Base-by-base conservation (phyloP, 1,140 invertebrate genomes). In the Anadara kagoshimensis region DNA sequence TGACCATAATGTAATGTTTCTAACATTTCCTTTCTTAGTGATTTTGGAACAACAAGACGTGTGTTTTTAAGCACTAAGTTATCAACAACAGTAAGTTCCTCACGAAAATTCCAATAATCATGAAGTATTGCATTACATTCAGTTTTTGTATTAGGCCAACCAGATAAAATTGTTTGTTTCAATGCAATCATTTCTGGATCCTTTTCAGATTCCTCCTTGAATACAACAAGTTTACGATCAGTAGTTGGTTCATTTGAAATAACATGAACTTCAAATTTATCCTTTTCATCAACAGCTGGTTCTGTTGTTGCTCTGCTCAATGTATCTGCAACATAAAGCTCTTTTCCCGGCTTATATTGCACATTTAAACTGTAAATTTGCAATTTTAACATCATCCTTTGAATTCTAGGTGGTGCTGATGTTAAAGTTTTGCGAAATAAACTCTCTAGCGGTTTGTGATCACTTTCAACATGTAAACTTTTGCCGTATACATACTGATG, bases 361-460 rank as follows among this genome's bases (percentile, higher is more conserved):
- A 63, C n/a, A 41, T 81, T 75, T n/a, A 91, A 79, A 75, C 90
- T 83, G 81, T 89, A 91, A 70, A 73, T 54, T 56, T 87, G 85
- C 51, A 90, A 59, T 65, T 78, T 78, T 10, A 91, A 66, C 70
- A 85, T 74, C 73, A 90, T 83, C 69, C 85, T 75, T 36, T 29
- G 56, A 43, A 59, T 67, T 70, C 90, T 65, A 24, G 54, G 18
- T 16, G 64, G 49, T 20, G 49, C 51, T 26, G 54, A 43, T 12
- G 12, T 10, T 45, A 58, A 26, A 5, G 20, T 20, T 47, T 59
- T 69, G n/a, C 47, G 5, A 24, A 63, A 63, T 41, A 75, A 64
- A 22, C 47, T 47, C 24, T 69, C 66, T 12, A 89, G 64, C 18
- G 85, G 86, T 59, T 87, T 86, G 72, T 87, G 86, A 68, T 88